Percentiles rank a stretch among this genome's conserved stretches.
Evolutionary conservation across 2,888 invertebrate species (phyloP).

Genomic region (Plebejus argus): DNA sequence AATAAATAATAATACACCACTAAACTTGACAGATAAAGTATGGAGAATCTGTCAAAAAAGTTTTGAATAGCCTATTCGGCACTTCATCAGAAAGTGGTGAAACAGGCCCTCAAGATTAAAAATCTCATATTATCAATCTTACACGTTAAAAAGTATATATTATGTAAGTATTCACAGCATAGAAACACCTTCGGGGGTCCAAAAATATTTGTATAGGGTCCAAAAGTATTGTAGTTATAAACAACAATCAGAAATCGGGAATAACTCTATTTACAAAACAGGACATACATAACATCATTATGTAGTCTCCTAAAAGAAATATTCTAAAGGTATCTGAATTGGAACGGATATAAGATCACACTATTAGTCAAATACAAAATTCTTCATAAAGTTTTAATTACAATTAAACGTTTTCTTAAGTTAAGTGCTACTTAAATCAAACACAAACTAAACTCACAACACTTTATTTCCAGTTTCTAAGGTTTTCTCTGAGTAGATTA

Average conservation of each 20-base stretch:
- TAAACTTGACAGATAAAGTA: too few species aligned
- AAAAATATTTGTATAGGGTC: background rate
- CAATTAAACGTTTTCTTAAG: too few species aligned
- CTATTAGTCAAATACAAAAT: background rate
- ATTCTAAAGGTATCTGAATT: background rate
- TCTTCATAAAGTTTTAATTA: too few species aligned
- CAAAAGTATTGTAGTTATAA: background rate
- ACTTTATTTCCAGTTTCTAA: too few species aligned
- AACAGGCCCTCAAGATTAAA: background rate
- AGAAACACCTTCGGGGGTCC: background rate
- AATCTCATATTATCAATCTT: background rate
- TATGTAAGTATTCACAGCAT: background rate
- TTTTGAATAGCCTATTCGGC: too few species aligned
- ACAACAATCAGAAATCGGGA: background rate
- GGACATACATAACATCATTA: too few species aligned
- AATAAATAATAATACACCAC: too few species aligned
- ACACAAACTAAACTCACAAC: too few species aligned
- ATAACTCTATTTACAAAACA: background rate
- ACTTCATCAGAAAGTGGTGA: too few species aligned
- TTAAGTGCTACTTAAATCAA: too few species aligned
- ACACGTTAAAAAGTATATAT: background rate
- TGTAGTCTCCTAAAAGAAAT: background rate
- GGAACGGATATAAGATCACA: background rate
- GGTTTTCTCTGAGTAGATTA: too few species aligned
- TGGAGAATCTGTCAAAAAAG: too few species aligned